phyloP scores from a whole-genome alignment of 2,888 invertebrate genomes.

The Abscondita cerata region DNA sequence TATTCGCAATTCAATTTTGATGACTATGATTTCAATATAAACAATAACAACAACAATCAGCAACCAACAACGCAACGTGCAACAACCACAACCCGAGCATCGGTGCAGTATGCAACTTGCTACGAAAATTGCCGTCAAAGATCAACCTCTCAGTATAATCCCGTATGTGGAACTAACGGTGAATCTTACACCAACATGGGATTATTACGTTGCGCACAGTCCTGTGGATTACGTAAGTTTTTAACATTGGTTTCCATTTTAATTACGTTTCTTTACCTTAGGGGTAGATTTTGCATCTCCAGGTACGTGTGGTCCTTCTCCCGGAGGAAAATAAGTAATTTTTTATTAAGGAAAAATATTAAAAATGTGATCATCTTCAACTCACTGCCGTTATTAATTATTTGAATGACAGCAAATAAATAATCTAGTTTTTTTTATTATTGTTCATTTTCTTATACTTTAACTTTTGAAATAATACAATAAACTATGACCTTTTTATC shows the following conservation, averaged over 20 bases:
- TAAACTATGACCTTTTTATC: no score
- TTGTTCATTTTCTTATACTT: no score
- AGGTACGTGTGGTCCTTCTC: not conserved
- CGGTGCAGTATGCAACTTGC: not conserved
- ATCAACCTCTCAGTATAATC: slow-evolving; percentile 6
- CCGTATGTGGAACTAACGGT: slow-evolving; percentile 5
- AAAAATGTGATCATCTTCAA: no score
- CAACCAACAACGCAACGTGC: not conserved
- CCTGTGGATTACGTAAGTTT: slow-evolving; percentile 15
- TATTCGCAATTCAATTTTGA: not conserved
- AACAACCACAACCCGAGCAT: slow-evolving; percentile 8
- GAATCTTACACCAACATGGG: slow-evolving; percentile 5
- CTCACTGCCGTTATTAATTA: no score
- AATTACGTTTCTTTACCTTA: not conserved
- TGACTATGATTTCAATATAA: not conserved
- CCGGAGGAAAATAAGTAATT: not conserved
- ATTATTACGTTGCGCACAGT: slow-evolving; percentile 6
- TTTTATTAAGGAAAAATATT: no score
- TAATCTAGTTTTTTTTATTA: no score
- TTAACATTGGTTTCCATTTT: not conserved
- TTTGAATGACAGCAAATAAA: no score
- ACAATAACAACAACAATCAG: not conserved
- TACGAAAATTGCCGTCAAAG: not conserved
- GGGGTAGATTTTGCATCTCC: not conserved
- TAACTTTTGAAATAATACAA: no score